Percentiles rank a stretch among this genome's conserved stretches.
These are phyloP conservation scores for Mola mola DNA, from an alignment of 2,113 vertebrate species.

Conservation along the genomic window DNA sequence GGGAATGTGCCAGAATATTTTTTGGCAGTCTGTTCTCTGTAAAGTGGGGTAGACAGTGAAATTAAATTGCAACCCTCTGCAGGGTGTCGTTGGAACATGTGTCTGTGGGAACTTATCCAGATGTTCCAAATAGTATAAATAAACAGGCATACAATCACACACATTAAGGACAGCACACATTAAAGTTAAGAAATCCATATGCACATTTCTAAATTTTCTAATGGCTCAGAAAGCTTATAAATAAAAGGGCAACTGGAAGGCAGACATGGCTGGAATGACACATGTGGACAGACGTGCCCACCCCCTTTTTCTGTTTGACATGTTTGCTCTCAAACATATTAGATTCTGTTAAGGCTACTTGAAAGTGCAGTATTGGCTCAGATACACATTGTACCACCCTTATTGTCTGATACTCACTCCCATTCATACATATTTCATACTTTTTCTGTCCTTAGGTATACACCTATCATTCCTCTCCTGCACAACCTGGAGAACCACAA, in stretches of 20 bases:
- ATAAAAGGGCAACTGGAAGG: constrained; percentile 57
- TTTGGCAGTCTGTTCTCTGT: not conserved
- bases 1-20: not conserved
- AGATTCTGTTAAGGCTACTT: constrained; percentile 49
- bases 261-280: constrained; percentile 61
- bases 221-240: constrained; percentile 59
- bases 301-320: constrained; percentile 26
- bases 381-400: constrained; percentile 28
- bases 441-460: no score
- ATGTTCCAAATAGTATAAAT: constrained; percentile 24
- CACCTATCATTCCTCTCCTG: not conserved
- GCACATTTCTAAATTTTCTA: constrained; percentile 26
- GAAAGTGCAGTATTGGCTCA: constrained; percentile 18
- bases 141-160: constrained; percentile 5
- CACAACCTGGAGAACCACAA: no score
- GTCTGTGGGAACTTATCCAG: constrained; percentile 51
- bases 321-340: constrained; percentile 52
- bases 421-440: no score
- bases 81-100: constrained; percentile 11
- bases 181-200: not conserved
- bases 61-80: constrained; percentile 6
- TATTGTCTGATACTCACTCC: constrained; percentile 15
- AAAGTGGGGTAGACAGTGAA: not conserved
- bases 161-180: constrained; percentile 5
- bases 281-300: constrained; percentile 19